These are phyloP conservation scores for Rhagologus leucostigma DNA, from an alignment of 2,113 vertebrate genomes.

Conservation along the genomic window DNA sequence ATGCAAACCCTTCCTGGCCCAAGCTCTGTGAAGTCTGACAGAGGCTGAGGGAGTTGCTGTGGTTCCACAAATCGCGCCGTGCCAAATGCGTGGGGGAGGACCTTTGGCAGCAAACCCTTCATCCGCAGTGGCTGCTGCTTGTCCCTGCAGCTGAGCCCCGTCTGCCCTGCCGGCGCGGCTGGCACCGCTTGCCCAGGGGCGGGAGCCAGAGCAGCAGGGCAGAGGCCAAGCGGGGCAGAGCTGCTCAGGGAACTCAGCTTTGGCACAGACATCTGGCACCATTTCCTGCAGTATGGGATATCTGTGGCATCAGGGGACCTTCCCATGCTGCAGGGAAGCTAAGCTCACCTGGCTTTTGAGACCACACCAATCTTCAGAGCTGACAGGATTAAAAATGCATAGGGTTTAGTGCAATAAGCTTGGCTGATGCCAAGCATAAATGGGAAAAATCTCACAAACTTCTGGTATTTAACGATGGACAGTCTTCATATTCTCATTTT, in stretches of 20 bases:
- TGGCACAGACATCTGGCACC: not conserved
- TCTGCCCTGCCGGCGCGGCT: accelerated
- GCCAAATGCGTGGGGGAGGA: accelerated
- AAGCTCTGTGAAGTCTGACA: not conserved
- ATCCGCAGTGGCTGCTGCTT: not conserved
- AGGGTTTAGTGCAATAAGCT: not conserved
- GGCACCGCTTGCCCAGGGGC: accelerated
- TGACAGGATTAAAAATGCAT: not conserved
- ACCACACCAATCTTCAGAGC: not conserved
- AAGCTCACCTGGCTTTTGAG: not conserved
- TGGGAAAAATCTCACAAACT: not conserved
- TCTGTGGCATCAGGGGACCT: not conserved
- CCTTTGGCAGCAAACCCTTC: not conserved
- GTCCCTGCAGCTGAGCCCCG: not conserved
- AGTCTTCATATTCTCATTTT: not conserved
- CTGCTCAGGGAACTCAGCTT: not conserved
- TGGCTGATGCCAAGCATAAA: not conserved
- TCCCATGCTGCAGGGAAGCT: not conserved
- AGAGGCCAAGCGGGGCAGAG: not conserved
- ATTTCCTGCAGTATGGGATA: accelerated
- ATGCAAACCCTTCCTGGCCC: not conserved
- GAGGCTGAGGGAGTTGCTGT: not conserved
- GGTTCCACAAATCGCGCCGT: not conserved
- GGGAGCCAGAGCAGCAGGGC: not conserved
- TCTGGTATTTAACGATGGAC: not conserved